A percentile compares a stretch with the other conserved stretches of the same genome.
These are phyloP conservation scores for Thymelicus lineola DNA, from an alignment of 2,888 invertebrate genomes.

Conservation along the genomic window DNA sequence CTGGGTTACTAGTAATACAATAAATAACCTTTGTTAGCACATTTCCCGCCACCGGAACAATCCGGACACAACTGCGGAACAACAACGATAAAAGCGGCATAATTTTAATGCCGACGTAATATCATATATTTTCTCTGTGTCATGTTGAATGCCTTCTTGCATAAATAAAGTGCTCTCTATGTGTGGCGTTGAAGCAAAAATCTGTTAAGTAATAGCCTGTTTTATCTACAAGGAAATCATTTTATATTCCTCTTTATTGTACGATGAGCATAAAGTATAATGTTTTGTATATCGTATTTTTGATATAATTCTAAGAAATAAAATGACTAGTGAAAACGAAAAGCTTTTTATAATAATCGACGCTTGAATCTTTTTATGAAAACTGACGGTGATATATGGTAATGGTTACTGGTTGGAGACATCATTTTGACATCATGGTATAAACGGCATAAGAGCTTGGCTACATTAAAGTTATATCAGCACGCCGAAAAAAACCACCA, in stretches of 20 bases:
- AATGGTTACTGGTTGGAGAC: not conserved
- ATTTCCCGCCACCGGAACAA: conserved; percentile 8
- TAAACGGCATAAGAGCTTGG: no score
- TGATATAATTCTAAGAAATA: not conserved
- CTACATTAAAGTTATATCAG: no score
- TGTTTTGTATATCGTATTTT: not conserved
- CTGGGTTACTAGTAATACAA: not conserved
- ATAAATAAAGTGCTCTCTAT: not conserved
- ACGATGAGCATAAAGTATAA: not conserved
- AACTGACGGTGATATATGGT: not conserved
- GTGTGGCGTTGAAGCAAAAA: not conserved
- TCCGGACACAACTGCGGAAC: conserved; percentile 3
- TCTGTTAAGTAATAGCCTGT: not conserved
- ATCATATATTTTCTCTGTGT: conserved; percentile 15
- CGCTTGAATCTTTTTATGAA: not conserved
- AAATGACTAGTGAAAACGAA: no score
- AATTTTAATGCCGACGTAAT: conserved; percentile 21
- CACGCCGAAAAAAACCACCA: no score
- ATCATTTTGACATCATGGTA: not conserved
- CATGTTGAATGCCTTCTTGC: conserved; percentile 1
- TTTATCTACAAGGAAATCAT: not conserved
- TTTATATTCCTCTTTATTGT: not conserved
- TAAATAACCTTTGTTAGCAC: conserved; percentile 12
- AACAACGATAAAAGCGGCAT: conserved; percentile 10
- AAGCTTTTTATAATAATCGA: not conserved